phyloP scores from a whole-genome alignment of 2,797 vertebrate species.

The Xenopus petersii region DNA sequence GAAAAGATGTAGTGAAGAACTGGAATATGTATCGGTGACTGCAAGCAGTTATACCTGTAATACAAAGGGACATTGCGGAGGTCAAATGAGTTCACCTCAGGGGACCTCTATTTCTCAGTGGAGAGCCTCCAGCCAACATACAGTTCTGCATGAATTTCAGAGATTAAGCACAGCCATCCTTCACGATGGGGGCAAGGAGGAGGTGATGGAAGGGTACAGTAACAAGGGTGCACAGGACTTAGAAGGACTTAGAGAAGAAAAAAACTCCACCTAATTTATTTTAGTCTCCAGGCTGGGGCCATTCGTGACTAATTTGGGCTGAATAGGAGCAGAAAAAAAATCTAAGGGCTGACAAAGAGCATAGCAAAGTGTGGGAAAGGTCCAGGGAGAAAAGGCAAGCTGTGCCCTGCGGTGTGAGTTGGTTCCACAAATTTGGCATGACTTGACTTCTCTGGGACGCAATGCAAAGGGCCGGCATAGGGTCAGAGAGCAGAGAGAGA shows the following conservation, averaged over 20 bases:
- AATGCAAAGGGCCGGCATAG: constrained; percentile 46
- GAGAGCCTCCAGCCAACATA: constrained; percentile 18
- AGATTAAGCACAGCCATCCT: constrained; percentile 42
- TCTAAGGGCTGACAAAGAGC: constrained; percentile 56
- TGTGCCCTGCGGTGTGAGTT: constrained; percentile 51
- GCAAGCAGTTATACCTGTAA: constrained; percentile 18
- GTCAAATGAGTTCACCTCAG: constrained; percentile 33
- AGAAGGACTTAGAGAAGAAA: constrained; percentile 44
- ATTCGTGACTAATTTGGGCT: constrained; percentile 64
- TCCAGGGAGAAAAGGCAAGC: constrained; percentile 55
- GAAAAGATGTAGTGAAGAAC: no score
- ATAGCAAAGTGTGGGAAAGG: constrained; percentile 62
- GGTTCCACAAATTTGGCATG: constrained; percentile 53
- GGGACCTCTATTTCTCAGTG: constrained; percentile 5
- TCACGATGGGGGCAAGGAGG: constrained; percentile 41
- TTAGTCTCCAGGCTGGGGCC: constrained; percentile 56
- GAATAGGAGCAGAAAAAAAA: constrained; percentile 59
- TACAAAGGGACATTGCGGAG: constrained; percentile 6
- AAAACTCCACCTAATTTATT: constrained; percentile 60
- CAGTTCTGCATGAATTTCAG: constrained; percentile 33
- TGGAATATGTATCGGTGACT: neutral
- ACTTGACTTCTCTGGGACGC: constrained; percentile 54
- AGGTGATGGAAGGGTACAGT: constrained; percentile 46
- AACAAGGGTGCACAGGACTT: constrained; percentile 45
- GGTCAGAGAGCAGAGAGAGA: constrained; percentile 41